phyloP scores from a whole-genome alignment of 2,113 vertebrate genomes.

The Actinemys pallida region DNA sequence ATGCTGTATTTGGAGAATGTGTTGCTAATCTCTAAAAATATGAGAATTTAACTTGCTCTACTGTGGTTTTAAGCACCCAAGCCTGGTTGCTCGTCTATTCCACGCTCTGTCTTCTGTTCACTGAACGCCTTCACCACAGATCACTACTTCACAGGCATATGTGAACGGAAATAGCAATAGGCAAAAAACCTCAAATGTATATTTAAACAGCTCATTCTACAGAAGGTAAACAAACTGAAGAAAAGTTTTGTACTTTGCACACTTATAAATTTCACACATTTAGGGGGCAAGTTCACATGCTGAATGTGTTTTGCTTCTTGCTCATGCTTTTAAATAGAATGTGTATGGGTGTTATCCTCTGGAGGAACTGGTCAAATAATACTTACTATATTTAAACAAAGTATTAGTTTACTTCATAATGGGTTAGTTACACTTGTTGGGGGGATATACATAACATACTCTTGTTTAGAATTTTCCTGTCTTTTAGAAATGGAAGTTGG shows the following conservation, averaged over 20 bases:
- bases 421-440: background rate
- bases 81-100: constrained; percentile 67
- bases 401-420: background rate
- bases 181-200: constrained; percentile 50
- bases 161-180: constrained; percentile 75
- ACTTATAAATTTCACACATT: background rate
- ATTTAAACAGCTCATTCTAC: constrained; percentile 34
- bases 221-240: constrained; percentile 67
- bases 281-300: background rate
- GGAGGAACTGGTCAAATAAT: background rate
- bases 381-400: background rate
- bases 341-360: background rate
- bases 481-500: background rate
- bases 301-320: background rate
- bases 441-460: background rate
- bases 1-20: constrained; percentile 48
- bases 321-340: background rate
- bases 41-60: constrained; percentile 59
- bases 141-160: constrained; percentile 63
- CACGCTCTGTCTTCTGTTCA: constrained; percentile 75
- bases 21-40: constrained; percentile 63
- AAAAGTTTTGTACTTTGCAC: constrained; percentile 16
- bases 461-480: background rate
- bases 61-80: constrained; percentile 71
- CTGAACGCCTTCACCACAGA: constrained; percentile 68